These are phyloP conservation scores for Paragorgia papillata DNA, from an alignment of 92 coral and sea anemone species.

Conservation along the genomic window DNA sequence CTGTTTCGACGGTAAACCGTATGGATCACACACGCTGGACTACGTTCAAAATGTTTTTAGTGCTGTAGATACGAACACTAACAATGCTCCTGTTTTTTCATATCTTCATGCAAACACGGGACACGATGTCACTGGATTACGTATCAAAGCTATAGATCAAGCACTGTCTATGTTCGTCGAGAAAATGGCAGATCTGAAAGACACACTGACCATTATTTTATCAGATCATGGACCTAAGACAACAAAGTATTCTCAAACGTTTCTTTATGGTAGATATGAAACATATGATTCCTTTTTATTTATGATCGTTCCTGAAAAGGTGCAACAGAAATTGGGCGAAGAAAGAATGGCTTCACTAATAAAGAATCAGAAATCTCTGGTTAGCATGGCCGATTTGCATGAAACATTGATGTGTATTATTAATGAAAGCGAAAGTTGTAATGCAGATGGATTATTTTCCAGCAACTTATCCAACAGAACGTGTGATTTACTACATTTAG, in stretches of 20 bases:
- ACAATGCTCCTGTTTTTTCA: slow-evolving; percentile 73
- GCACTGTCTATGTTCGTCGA: slow-evolving; percentile 66
- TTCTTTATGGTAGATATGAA: slow-evolving; percentile 89
- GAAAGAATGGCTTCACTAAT: slow-evolving; percentile 66
- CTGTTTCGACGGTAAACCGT: slow-evolving; percentile 77
- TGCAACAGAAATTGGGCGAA: slow-evolving; percentile 65
- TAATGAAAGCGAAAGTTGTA: slow-evolving; percentile 17
- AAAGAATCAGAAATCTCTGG: slow-evolving; percentile 76
- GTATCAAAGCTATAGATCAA: slow-evolving; percentile 79
- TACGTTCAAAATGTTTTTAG: slow-evolving; percentile 64
- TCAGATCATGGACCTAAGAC: slow-evolving; percentile 98
- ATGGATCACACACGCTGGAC: slow-evolving; percentile 67
- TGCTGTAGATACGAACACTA: slow-evolving; percentile 63
- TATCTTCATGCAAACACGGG: slow-evolving; percentile 83
- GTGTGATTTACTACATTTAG: slow-evolving; percentile 78
- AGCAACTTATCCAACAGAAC: slow-evolving; percentile 73
- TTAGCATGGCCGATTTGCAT: slow-evolving; percentile 82
- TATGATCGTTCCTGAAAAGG: slow-evolving; percentile 70
- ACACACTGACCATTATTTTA: slow-evolving; percentile 78
- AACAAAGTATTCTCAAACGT: slow-evolving; percentile 72
- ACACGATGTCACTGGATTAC: slow-evolving; percentile 78
- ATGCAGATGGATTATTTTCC: slow-evolving; percentile 67
- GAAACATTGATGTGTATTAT: slow-evolving; percentile 65
- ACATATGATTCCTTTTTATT: slow-evolving; percentile 84
- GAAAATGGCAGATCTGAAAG: slow-evolving; percentile 64